Base-by-base conservation (phyloP, 2,113 vertebrate genomes). In the Amphiprion percula region DNA sequence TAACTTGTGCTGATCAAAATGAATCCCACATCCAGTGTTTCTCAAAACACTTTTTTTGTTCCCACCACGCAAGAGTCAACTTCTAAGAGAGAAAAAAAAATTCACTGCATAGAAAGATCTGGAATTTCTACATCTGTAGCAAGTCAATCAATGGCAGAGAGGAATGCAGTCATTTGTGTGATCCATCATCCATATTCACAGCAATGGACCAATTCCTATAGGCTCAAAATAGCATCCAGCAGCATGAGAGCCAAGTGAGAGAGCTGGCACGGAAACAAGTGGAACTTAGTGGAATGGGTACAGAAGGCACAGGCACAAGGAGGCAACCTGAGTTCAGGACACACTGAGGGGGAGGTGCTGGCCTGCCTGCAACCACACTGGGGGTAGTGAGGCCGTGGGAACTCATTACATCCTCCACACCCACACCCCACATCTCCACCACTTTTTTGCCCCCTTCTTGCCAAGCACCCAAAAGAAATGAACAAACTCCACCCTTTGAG, bases 241-340 rank as follows among this genome's bases (percentile, higher is more conserved):
- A 90, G 84, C 94, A 94, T 94, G 91, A 93, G 93, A 96, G 92
- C 92, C 91, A 90, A 94, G 95, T 91, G 84, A 95, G 94, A 92
- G 92, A 96, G 95, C 94, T 97, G 95, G 95, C 96, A 97, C 93
- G 91, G 94, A 95, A 91, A 96, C 94, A 94, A 94, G 95, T 96
- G 94, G 95, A 96, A 96, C 95, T 95, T 76, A 72, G 64, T 94
- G 95, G 94, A 96, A 95, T 95, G 95, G 95, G 95, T 84, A 93
- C 84, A 92, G 82, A 89, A 88, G 84, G 77, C 82, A 91, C 77
- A 82, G 74, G 74, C 80, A 86, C 70, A 80, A 86, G 79, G 77
- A 88, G 72, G 77, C 81, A 90, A 85, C 82, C 75, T 74, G 79
- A 80, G 86, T 88, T 83, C 79, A 89, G 87, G 77, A 90, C 74